These are phyloP conservation scores for Bombus turneri DNA, from an alignment of 1,140 invertebrate genomes.

Conservation along the genomic window DNA sequence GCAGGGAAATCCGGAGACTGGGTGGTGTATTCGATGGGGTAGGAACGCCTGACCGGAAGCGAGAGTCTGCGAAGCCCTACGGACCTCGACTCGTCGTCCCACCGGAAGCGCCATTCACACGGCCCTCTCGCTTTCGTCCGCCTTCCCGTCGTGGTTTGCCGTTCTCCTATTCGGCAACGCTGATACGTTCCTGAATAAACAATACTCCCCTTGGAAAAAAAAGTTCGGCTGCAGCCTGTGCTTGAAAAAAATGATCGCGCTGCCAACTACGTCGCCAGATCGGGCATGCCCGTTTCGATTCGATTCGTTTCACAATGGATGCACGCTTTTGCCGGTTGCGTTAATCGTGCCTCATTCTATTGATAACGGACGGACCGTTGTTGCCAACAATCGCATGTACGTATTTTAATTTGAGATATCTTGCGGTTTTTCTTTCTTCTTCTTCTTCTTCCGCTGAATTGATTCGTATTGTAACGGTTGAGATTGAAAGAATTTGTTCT, in stretches of 20 bases:
- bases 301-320: conserved; percentile 17
- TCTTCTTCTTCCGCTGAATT: too few relatives aligned
- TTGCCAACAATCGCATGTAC: neutral
- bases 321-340: neutral
- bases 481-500: too few relatives aligned
- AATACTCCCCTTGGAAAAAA: conserved; percentile 69
- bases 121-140: conserved; percentile 77
- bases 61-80: conserved; percentile 79
- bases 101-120: conserved; percentile 81
- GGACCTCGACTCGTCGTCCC: conserved; percentile 77
- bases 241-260: conserved; percentile 68
- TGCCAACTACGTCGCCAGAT: conserved; percentile 25
- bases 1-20: conserved; percentile 75
- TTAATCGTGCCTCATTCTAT: neutral
- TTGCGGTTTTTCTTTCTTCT: too few relatives aligned
- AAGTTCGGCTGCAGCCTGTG: conserved; percentile 46
- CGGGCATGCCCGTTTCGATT: conserved; percentile 33
- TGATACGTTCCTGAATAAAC: conserved; percentile 81
- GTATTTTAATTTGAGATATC: too few relatives aligned
- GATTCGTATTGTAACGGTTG: too few relatives aligned
- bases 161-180: conserved; percentile 56
- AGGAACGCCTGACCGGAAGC: conserved; percentile 80
- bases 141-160: conserved; percentile 64
- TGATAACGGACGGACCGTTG: conserved; percentile 6
- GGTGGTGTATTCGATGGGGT: conserved; percentile 74